Percentiles rank a stretch among this genome's conserved stretches.
These are phyloP conservation scores for Clepsis dumicolana DNA, from an alignment of 2,888 invertebrate genomes.

Conservation along the genomic window DNA sequence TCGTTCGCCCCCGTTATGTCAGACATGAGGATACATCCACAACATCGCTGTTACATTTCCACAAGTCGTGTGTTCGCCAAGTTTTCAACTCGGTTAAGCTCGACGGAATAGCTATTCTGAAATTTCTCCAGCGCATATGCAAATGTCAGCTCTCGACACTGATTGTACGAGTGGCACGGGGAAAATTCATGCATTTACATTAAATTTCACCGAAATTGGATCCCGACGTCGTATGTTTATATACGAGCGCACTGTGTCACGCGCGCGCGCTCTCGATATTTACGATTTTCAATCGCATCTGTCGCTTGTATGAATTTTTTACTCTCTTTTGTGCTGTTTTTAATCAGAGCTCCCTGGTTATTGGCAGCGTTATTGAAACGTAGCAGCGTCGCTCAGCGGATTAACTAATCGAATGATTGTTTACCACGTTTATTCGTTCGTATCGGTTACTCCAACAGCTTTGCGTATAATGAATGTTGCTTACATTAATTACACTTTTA, in stretches of 20 bases:
- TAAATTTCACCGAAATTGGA: slow-evolving; percentile 83
- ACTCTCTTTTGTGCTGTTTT: slow-evolving; percentile 62
- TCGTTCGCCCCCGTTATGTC: slow-evolving; percentile 61
- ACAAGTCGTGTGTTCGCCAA: slow-evolving; percentile 68
- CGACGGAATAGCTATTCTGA: slow-evolving; percentile 79
- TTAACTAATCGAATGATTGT: slow-evolving; percentile 80
- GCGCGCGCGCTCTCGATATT: slow-evolving; percentile 71
- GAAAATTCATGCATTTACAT: slow-evolving; percentile 86
- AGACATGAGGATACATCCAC: slow-evolving; percentile 68
- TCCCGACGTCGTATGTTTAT: slow-evolving; percentile 75
- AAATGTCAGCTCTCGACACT: slow-evolving; percentile 85
- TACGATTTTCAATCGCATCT: slow-evolving; percentile 80
- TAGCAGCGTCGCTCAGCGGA: slow-evolving; percentile 63
- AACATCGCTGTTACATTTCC: slow-evolving; percentile 70
- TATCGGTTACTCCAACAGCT: slow-evolving; percentile 65
- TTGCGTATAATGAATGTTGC: slow-evolving; percentile 75
- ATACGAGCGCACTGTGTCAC: slow-evolving; percentile 74
- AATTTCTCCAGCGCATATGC: slow-evolving; percentile 84
- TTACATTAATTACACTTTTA: slow-evolving; percentile 82
- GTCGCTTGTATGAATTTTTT: slow-evolving; percentile 57
- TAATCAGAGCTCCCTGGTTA: slow-evolving; percentile 65
- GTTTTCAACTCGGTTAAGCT: slow-evolving; percentile 83
- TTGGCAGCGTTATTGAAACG: slow-evolving; percentile 59
- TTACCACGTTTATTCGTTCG: slow-evolving; percentile 65
- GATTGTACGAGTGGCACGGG: slow-evolving; percentile 83